A percentile compares a stretch with the other conserved stretches of the same genome.
Conservation (phyloP, 2,888 invertebrate species). For the Penaeus monodon region DNA sequence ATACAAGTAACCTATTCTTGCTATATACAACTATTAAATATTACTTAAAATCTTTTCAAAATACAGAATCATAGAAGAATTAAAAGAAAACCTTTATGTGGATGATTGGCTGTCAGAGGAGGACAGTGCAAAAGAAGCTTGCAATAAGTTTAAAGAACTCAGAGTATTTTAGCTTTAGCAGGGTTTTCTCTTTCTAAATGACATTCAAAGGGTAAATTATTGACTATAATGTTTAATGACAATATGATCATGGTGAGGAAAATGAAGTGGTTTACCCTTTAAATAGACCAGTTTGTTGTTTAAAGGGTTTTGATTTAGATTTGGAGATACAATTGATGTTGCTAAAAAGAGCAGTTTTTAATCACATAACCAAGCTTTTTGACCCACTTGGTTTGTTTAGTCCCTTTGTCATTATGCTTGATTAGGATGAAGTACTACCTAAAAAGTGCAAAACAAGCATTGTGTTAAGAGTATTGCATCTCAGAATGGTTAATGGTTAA, state of each 20-base stretch:
- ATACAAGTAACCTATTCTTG: conserved; percentile 7
- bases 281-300: neutral
- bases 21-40: conserved; percentile 18
- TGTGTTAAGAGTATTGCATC: too few relatives aligned
- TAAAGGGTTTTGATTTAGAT: conserved; percentile 29
- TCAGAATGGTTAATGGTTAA: conserved; percentile 26
- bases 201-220: conserved; percentile 1
- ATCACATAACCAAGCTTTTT: conserved; percentile 30
- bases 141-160: conserved; percentile 9
- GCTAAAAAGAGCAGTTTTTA: conserved; percentile 47
- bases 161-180: conserved; percentile 13
- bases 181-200: conserved; percentile 20
- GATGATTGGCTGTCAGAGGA: conserved; percentile 35
- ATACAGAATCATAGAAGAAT: conserved; percentile 12
- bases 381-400: conserved; percentile 15
- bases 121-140: conserved; percentile 16
- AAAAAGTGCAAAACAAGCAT: conserved; percentile 13
- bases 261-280: too few relatives aligned
- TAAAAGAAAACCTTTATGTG: conserved; percentile 36
- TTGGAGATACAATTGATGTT: neutral
- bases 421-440: too few relatives aligned
- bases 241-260: conserved; percentile 14
- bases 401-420: conserved; percentile 8
- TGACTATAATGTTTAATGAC: neutral
- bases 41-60: neutral